Percentiles rank a stretch among this genome's conserved stretches.
phyloP scores from a whole-genome alignment of 1,140 invertebrate species.

The Trachelipus rathkii region DNA sequence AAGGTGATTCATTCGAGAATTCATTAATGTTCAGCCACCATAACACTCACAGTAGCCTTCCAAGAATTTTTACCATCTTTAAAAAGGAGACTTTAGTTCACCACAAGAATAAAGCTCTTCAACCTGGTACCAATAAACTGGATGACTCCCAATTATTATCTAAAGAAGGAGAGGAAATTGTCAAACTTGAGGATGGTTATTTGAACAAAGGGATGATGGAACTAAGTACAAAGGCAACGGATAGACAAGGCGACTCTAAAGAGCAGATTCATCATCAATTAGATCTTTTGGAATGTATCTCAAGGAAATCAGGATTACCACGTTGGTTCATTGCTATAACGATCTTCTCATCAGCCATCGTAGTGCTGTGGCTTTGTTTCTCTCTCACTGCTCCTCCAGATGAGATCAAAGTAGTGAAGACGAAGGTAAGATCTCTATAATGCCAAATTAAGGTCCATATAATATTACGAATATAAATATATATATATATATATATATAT shows the following conservation, averaged over 20 bases:
- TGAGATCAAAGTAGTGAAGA: slow-evolving; percentile 38
- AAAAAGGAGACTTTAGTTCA: not conserved
- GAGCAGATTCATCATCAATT: slow-evolving; percentile 29
- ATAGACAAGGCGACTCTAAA: not conserved
- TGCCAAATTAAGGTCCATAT: too few relatives aligned
- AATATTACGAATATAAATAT: too few relatives aligned
- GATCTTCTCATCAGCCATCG: slow-evolving; percentile 52
- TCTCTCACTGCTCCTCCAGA: slow-evolving; percentile 48
- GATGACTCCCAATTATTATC: not conserved
- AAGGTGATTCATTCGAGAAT: not conserved
- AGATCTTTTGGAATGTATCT: slow-evolving; percentile 53
- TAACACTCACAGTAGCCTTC: not conserved
- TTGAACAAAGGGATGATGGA: too few relatives aligned
- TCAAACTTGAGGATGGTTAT: not conserved
- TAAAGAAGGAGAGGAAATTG: not conserved
- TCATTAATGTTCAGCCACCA: not conserved
- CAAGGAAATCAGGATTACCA: slow-evolving; percentile 56
- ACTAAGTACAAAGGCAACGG: not conserved
- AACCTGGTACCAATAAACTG: not conserved
- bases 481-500: too few relatives aligned
- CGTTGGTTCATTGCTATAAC: slow-evolving; percentile 53
- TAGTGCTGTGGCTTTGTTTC: slow-evolving; percentile 56
- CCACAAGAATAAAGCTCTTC: not conserved
- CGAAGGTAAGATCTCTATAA: slow-evolving; percentile 37
- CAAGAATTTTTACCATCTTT: not conserved